These are phyloP conservation scores for Myotis brandtii DNA, from an alignment of 2,113 vertebrate species.

Conservation along the genomic window DNA sequence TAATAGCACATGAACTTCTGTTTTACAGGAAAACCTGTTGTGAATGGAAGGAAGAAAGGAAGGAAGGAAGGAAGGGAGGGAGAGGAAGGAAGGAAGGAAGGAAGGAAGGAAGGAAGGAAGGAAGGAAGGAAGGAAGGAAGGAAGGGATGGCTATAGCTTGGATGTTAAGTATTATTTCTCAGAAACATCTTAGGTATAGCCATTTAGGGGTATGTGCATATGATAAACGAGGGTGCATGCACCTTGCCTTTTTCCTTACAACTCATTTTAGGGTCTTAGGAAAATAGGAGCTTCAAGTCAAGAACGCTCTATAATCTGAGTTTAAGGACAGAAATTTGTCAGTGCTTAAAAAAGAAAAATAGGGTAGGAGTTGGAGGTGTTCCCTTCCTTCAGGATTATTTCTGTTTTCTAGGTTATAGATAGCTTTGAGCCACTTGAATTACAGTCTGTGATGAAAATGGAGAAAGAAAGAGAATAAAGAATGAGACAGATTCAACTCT, in stretches of 20 bases:
- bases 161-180: neutral
- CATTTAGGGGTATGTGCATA: neutral
- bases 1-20: neutral
- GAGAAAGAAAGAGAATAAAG: neutral
- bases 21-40: conserved; percentile 8
- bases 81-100: neutral
- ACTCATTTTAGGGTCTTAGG: neutral
- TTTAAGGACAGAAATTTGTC: neutral
- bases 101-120: neutral
- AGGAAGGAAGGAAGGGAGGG: neutral
- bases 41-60: neutral
- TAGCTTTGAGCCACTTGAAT: neutral
- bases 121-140: neutral
- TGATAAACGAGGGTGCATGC: accelerated
- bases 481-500: neutral
- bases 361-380: neutral
- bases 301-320: neutral
- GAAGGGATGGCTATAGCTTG: neutral
- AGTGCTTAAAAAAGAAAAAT: neutral
- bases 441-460: neutral
- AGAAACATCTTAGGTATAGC: neutral
- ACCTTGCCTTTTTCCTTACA: neutral
- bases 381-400: neutral
- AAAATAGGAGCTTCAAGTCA: neutral
- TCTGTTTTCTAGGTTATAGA: neutral